Conservation (phyloP, 2,797 vertebrate species). For the Cheirogaleus major region DNA sequence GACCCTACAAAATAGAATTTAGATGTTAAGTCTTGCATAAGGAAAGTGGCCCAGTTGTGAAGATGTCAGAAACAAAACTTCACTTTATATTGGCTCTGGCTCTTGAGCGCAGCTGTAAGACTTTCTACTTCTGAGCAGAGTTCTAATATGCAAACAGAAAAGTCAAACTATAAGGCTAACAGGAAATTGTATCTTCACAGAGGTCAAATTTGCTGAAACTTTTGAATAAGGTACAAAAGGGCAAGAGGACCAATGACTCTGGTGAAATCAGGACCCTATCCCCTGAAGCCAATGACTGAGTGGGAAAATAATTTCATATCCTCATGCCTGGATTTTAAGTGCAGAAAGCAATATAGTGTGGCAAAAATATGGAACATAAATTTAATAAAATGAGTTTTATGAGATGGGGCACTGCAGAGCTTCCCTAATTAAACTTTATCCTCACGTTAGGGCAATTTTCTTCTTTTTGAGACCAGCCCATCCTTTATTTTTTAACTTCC, state of each 20-base stretch:
- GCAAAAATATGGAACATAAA: slow-evolving; percentile 71
- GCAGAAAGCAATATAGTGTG: slow-evolving; percentile 77
- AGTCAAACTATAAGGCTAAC: slow-evolving; percentile 33
- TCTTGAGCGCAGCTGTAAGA: background rate
- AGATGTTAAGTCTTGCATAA: background rate
- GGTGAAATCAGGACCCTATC: slow-evolving; percentile 67
- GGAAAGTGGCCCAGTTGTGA: background rate
- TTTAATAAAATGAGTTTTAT: slow-evolving; percentile 82
- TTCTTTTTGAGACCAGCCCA: slow-evolving; percentile 50
- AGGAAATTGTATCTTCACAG: slow-evolving; percentile 72
- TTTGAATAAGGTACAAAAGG: slow-evolving; percentile 76
- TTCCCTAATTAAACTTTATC: slow-evolving; percentile 76
- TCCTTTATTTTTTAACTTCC: slow-evolving; percentile 70
- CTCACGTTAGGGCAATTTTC: slow-evolving; percentile 55
- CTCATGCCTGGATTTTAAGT: slow-evolving; percentile 75
- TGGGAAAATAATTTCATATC: slow-evolving; percentile 78
- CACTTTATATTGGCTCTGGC: background rate
- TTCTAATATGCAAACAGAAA: slow-evolving; percentile 36
- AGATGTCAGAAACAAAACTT: background rate
- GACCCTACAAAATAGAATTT: background rate
- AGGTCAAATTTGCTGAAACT: slow-evolving; percentile 70
- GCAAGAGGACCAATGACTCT: slow-evolving; percentile 56
- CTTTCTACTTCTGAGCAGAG: background rate
- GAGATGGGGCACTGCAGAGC: slow-evolving; percentile 44
- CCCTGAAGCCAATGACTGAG: slow-evolving; percentile 75